Evolutionary conservation across 2,113 vertebrate genomes (phyloP).

Genomic region (Solenodon paradoxus): DNA sequence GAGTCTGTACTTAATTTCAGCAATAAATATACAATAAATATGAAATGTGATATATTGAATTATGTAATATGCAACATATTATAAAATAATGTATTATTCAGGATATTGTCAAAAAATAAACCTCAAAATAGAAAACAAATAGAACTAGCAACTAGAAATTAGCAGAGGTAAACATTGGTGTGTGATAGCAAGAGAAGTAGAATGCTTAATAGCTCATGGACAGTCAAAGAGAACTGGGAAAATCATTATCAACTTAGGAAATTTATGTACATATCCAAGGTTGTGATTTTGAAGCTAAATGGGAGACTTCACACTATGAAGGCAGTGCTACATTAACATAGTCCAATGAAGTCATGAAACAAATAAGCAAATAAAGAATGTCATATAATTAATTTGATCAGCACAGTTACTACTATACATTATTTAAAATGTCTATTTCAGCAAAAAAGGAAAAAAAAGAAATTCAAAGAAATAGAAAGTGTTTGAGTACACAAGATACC

Average conservation of each 20-base stretch:
- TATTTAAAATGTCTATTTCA: no score
- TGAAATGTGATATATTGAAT: background rate
- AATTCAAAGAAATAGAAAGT: no score
- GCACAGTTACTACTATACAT: background rate
- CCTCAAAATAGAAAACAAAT: background rate
- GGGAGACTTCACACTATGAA: background rate
- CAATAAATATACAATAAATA: background rate
- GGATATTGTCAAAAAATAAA: background rate
- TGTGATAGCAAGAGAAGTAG: background rate
- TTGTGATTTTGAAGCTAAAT: background rate
- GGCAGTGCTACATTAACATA: background rate
- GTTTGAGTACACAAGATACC: no score
- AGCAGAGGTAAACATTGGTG: background rate
- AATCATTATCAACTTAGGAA: background rate
- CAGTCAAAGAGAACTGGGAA: background rate
- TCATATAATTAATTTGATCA: no score
- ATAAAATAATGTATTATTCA: background rate
- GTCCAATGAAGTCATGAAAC: background rate
- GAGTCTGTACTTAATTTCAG: background rate
- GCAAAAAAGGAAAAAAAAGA: no score
- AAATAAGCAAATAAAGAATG: no score
- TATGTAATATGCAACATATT: background rate
- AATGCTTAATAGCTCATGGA: background rate
- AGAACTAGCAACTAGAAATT: background rate
- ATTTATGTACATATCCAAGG: background rate